Base-by-base conservation (phyloP, 2,888 invertebrate genomes). In the Lasioglossum oenotherae region DNA sequence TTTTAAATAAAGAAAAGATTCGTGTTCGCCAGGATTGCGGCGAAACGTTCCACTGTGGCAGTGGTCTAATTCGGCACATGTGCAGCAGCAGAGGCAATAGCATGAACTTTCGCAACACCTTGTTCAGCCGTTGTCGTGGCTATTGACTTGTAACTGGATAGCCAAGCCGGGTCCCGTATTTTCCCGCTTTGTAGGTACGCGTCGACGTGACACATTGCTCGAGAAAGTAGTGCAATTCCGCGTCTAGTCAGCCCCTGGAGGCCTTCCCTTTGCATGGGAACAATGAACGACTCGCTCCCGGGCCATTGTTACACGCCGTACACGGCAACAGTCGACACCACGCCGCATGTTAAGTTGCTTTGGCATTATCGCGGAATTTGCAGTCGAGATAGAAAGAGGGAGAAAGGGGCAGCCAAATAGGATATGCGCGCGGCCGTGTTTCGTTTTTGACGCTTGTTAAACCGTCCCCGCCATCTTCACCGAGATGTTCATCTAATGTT, bases 161-260 rank as follows among this genome's bases (percentile, higher is more conserved):
- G 67, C 64, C 41, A 16, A 67, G 38, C 38, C 64, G 12, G 27
- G 4, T 16, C 53, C 2, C 38, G 10, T 76, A 64, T 67, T 35
- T 41, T 44, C 27, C 27, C 77, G 57, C 71, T 74, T 84, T 74
- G 74, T 67, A 69, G 35, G 23, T 10, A 57, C 46, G 44, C 71
- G 53, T 71, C 44, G 6, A 35, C 38, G 75, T 41, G 81, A 80
- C 85, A 60, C 79, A 69, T 74, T 69, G 76, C 73, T 41, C 27
- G 31, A 64, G 85, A 85, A 74, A 81, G 73, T 73, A 81, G 64
- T 12, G 67, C 73, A 86, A 74, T 85, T 86, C 81, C 81, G 67
- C 73, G 64, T 75, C 74, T 41, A 75, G 60, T 78, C 23, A 49
- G 71, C 80, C 46, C 27, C 49, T 12, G 49, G 44, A 38, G 64